Conservation (phyloP, 2,797 vertebrate genomes). For the Lutjanus campechanus region DNA sequence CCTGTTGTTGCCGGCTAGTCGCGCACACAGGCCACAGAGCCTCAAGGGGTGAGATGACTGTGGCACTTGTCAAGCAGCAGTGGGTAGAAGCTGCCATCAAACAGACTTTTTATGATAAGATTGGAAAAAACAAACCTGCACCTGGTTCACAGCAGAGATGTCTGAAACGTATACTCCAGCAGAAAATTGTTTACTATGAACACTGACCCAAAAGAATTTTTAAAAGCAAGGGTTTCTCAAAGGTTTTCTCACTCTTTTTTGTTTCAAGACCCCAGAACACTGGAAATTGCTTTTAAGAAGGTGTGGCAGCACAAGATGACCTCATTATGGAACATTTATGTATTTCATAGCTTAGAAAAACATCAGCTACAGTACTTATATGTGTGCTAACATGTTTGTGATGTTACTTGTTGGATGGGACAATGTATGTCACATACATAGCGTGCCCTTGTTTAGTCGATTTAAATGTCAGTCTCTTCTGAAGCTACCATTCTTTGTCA, state of each 20-base stretch:
- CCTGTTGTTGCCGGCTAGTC: slow-evolving; percentile 12
- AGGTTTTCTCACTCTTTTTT: background rate
- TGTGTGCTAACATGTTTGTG: background rate
- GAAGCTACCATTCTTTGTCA: background rate
- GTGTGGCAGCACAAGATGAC: background rate
- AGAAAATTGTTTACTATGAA: slow-evolving; percentile 36
- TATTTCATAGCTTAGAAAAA: background rate
- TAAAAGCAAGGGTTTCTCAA: background rate
- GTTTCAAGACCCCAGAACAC: background rate
- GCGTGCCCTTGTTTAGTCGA: no score
- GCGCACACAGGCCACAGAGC: background rate
- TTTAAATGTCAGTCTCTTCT: background rate
- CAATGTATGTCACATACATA: no score
- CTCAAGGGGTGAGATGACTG: slow-evolving; percentile 4
- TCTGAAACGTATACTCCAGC: slow-evolving; percentile 14
- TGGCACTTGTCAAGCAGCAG: slow-evolving; percentile 15
- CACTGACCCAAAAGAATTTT: slow-evolving; percentile 16
- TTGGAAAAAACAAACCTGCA: slow-evolving; percentile 43
- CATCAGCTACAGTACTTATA: background rate
- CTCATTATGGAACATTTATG: background rate
- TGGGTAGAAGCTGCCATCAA: slow-evolving; percentile 29
- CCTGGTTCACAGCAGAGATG: slow-evolving; percentile 8
- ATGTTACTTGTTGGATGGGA: background rate
- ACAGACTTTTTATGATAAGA: slow-evolving; percentile 32
- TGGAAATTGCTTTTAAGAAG: slow-evolving; percentile 10